A percentile compares a stretch with the other conserved stretches of the same genome.
These are phyloP conservation scores for Diorhabda elongata DNA, from an alignment of 1,140 invertebrate species.

Conservation along the genomic window DNA sequence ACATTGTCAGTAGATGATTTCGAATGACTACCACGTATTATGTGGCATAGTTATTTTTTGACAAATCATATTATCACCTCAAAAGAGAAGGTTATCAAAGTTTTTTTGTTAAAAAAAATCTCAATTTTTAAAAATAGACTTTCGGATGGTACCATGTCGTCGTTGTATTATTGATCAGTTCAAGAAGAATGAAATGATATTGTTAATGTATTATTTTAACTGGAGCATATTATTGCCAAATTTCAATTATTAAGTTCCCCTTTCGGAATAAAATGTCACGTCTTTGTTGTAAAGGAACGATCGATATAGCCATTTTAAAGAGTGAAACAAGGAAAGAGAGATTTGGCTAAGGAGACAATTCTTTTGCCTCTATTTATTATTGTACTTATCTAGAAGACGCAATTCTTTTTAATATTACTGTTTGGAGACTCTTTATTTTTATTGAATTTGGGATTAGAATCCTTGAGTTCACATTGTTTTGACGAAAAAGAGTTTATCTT, in stretches of 20 bases:
- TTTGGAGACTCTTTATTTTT: conserved; percentile 10
- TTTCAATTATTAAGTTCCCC: not conserved
- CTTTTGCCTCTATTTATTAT: conserved; percentile 28
- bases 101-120: too few species aligned
- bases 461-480: not conserved
- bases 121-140: too few species aligned
- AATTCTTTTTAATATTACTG: conserved; percentile 25
- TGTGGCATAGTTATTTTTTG: too few species aligned
- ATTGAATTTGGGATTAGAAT: conserved; percentile 13
- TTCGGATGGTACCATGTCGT: too few species aligned
- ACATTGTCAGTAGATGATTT: too few species aligned
- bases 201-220: too few species aligned
- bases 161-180: too few species aligned
- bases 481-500: not conserved
- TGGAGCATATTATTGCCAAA: too few species aligned
- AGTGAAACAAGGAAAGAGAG: conserved; percentile 26
- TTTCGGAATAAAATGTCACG: not conserved
- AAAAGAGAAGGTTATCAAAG: too few species aligned
- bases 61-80: too few species aligned
- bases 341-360: conserved; percentile 12
- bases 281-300: conserved; percentile 17
- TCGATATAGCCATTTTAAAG: conserved; percentile 37
- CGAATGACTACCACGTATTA: too few species aligned
- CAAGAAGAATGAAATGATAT: too few species aligned
- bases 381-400: conserved; percentile 29